Evolutionary conservation across 2,113 vertebrate species (phyloP), one percentile per base, ranked within the genome.

Genomic region (Crocuta crocuta): DNA sequence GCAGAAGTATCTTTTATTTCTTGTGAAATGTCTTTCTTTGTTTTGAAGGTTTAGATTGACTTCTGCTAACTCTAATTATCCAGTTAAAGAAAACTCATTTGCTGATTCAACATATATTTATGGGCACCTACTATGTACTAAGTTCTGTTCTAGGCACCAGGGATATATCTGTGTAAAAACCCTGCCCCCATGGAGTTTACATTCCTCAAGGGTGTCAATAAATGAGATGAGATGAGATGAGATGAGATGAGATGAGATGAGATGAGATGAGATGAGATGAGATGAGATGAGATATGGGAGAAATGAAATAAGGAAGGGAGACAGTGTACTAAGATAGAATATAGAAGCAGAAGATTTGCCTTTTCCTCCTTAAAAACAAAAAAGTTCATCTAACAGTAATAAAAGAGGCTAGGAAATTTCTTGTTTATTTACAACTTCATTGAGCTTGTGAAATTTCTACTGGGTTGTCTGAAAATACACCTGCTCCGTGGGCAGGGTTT

Each of bases 1-100:
- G 95, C 89, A 96, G 78, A 58, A 95, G 33, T 84, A 50, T 83
- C 98, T 98, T 98, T 95, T 97, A 84, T 86, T 88, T 96, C 17
- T 95, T 98, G 68, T 98, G 97, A 98, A 98, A 96, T 95, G 23
- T 81, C 84, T 90, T 7, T 84, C 48, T 94, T 91, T 85, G 26
- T 61, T 95, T 89, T 91, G 5, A 95, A 70, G 74, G 61, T 74
- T 94, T 96, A 90, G 94, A 65, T 82, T 79, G 53, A 82, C n/a
- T 96, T 96, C 78, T 78, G 26, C 19, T 94, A 61, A 90, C 26
- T 61, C 50, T 94, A 71, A 45, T 92, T 94, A 84, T 11, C 65
- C 58, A 90, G 3, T 50, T 79, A 71, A 88, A 81, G 13, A 80
- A 95, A 91, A 58, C 13, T 45, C 45, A 39, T 43, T 65, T 26